phyloP scores from a whole-genome alignment of 2,797 vertebrate species.

The Choloepus didactylus region DNA sequence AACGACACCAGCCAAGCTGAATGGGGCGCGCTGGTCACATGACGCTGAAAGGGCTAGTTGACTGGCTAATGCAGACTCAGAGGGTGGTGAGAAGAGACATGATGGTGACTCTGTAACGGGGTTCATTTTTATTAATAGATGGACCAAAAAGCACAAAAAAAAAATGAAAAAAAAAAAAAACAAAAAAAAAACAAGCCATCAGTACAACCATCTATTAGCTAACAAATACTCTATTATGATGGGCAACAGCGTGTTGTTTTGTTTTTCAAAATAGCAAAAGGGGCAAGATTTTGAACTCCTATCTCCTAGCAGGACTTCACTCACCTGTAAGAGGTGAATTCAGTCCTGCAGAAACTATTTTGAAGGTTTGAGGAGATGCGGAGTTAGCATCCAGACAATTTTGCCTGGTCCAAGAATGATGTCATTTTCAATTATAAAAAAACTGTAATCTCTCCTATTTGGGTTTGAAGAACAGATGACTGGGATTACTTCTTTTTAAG shows the following conservation, averaged over 20 bases:
- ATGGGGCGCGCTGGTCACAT: constrained; percentile 99
- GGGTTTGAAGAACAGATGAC: constrained; percentile 85
- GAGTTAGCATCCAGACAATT: constrained; percentile 85
- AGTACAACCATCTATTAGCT: constrained; percentile 95
- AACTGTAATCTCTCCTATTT: constrained; percentile 84
- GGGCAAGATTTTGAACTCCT: constrained; percentile 87
- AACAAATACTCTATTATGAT: constrained; percentile 90
- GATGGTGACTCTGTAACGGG: constrained; percentile 99
- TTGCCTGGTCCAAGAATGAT: constrained; percentile 86
- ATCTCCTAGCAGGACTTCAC: constrained; percentile 87
- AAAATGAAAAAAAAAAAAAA: constrained; percentile 92
- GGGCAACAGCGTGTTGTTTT: constrained; percentile 86
- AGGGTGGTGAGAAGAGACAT: constrained; percentile 99
- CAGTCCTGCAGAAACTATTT: constrained; percentile 88
- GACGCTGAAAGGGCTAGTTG: constrained; percentile 99
- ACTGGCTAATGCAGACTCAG: constrained; percentile 98
- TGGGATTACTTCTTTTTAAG: constrained; percentile 76
- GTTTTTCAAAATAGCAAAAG: constrained; percentile 88
- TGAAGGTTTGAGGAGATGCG: constrained; percentile 85
- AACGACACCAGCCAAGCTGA: constrained; percentile 99
- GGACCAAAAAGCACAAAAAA: constrained; percentile 96
- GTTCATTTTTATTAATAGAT: constrained; percentile 99
- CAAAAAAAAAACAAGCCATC: constrained; percentile 94
- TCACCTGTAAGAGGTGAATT: constrained; percentile 90
- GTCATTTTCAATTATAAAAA: constrained; percentile 84